Evolutionary conservation across 2,888 invertebrate species (phyloP).

Genomic region (Asteroscopus sphinx): DNA sequence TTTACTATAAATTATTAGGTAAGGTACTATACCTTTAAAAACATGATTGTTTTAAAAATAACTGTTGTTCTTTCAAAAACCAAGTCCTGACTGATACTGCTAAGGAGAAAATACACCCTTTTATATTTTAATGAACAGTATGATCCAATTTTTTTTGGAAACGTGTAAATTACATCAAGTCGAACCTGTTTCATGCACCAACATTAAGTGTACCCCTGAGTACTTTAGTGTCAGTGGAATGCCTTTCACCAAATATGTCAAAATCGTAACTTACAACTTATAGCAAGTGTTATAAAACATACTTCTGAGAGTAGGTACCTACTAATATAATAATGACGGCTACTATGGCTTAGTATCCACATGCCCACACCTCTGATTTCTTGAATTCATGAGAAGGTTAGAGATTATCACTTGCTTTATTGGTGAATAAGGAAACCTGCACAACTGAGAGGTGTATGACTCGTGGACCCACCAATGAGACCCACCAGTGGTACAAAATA

Average conservation of each 20-base stretch:
- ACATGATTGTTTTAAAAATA: constrained; percentile 28
- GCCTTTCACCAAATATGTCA: neutral
- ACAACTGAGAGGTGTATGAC: no score
- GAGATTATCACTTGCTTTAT: no score
- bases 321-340: no score
- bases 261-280: no score
- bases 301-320: no score
- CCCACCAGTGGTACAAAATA: no score
- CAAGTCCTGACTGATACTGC: constrained; percentile 19
- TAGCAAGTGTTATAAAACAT: no score
- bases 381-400: no score
- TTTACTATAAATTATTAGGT: neutral
- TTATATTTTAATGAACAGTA: constrained; percentile 18
- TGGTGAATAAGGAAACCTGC: no score
- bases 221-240: neutral
- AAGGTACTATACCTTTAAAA: constrained; percentile 34
- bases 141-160: constrained; percentile 11
- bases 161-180: constrained; percentile 1
- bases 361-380: no score
- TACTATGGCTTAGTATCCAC: no score
- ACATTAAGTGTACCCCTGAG: constrained; percentile 1
- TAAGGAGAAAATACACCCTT: constrained; percentile 10
- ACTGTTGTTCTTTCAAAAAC: constrained; percentile 2
- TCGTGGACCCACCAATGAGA: no score
- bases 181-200: constrained; percentile 7